Evolutionary conservation across 2,113 vertebrate species (phyloP).

Genomic region (Todiramphus saurophagus): DNA sequence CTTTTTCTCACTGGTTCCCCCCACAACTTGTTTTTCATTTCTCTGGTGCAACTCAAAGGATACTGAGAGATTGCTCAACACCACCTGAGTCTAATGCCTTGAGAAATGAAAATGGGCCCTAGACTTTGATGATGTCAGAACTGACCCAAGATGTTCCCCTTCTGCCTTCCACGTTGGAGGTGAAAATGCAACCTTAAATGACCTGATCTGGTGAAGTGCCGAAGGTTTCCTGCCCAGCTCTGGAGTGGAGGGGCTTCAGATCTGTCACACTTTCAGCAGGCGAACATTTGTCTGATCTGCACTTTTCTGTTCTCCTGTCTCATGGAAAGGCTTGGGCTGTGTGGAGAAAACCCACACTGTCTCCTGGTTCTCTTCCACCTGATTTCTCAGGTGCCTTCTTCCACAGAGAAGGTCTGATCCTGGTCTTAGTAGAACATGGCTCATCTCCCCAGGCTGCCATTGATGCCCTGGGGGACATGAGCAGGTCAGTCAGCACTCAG

Average conservation of each 20-base stretch:
- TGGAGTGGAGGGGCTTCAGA: not conserved
- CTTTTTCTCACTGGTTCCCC: not conserved
- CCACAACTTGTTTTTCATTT: slow-evolving; percentile 15
- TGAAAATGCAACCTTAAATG: not conserved
- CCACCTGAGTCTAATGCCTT: not conserved
- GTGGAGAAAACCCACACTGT: not conserved
- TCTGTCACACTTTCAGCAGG: rapidly evolving
- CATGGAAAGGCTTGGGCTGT: rapidly evolving
- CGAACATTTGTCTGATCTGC: rapidly evolving
- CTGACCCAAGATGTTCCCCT: not conserved
- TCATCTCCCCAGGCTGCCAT: not conserved
- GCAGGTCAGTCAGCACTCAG: not conserved
- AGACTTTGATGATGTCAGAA: not conserved
- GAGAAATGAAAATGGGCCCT: slow-evolving; percentile 17
- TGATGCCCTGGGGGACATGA: not conserved
- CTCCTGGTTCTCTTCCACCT: not conserved
- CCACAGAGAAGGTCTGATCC: not conserved
- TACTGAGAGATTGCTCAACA: not conserved
- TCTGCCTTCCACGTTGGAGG: not conserved
- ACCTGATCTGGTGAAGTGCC: rapidly evolving
- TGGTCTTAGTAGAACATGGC: not conserved
- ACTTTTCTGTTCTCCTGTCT: not conserved
- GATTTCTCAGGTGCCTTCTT: not conserved
- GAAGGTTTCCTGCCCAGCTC: rapidly evolving
- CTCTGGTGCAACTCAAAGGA: not conserved